Percentiles rank a stretch among this genome's conserved stretches.
phyloP scores from a whole-genome alignment of 92 coral and sea anemone species.

The Parazoanthus atlanticus region DNA sequence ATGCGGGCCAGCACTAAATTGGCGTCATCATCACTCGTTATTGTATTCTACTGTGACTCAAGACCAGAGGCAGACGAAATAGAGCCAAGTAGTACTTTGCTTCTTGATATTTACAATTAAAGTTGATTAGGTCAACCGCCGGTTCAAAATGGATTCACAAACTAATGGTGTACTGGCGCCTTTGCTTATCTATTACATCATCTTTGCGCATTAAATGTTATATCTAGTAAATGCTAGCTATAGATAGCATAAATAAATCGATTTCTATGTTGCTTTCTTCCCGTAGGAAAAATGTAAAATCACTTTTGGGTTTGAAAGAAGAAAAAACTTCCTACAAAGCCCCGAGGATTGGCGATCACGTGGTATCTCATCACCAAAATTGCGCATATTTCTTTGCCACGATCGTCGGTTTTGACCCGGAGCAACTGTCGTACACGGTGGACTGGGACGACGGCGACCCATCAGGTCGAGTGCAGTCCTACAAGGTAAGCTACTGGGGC shows the following conservation, averaged over 20 bases:
- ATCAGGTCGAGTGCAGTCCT: constrained; percentile 75
- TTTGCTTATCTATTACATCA: neutral
- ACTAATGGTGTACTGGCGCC: too few relatives aligned
- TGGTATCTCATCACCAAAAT: constrained; percentile 81
- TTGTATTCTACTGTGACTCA: too few relatives aligned
- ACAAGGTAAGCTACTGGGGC: constrained; percentile 59
- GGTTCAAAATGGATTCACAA: too few relatives aligned
- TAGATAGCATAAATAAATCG: neutral
- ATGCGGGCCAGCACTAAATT: too few relatives aligned
- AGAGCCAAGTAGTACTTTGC: too few relatives aligned
- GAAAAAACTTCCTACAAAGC: constrained; percentile 70
- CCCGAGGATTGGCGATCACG: constrained; percentile 90
- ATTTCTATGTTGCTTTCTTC: neutral
- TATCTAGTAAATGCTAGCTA: neutral
- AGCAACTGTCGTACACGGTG: constrained; percentile 84
- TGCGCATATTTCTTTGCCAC: constrained; percentile 92
- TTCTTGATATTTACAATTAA: too few relatives aligned
- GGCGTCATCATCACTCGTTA: too few relatives aligned
- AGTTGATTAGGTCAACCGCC: too few relatives aligned
- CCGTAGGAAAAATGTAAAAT: constrained; percentile 43
- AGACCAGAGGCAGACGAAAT: too few relatives aligned
- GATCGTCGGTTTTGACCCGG: constrained; percentile 74
- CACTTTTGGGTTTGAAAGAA: constrained; percentile 61
- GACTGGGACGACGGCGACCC: constrained; percentile 98
- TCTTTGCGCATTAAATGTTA: neutral